Base-by-base conservation (phyloP, 2,888 invertebrate genomes). In the Tipula helvola region DNA sequence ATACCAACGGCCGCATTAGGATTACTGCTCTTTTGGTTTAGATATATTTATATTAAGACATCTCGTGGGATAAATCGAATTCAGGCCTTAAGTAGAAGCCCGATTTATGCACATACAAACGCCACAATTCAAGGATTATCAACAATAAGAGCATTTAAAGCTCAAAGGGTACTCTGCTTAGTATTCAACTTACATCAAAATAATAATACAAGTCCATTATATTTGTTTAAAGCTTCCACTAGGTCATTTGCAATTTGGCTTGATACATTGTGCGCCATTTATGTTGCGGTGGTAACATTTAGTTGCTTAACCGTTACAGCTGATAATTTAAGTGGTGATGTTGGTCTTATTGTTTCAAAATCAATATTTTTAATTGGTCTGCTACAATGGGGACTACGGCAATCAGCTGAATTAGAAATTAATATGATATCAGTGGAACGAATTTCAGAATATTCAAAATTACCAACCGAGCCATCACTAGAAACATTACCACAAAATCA, bases 221-320 rank as follows among this genome's bases (percentile, higher is more conserved):
- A 93, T 90, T 92, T 97, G 87, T 97, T 97, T 90, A 94, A 99
- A 52, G 95, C 96, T 0, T 95, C 97, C 36, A 96, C 97, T 0
- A 94, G 98, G 87, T 98, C 98, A 89, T 97, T 99, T 90, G 98
- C 98, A 0, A 95, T 98, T 89, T 97, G 97, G 94, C 92, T 99
- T 89, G 99, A 99, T 90, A 92, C 97, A 87, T 93, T 98, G 86
- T 98, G 98, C 89, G 94, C 97, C 0, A 88, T 96, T 1, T 99
- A 98, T 91, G 96, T 99, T 88, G 94, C 94, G 0, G 91, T 96
- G 71, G 98, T 98, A 0, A 96, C 97, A 0, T 93, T 97, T 89
- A 96, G 96, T 89, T 97, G 97, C 90, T 93, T 98, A 41, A 90
- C 96, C 16, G 41, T 39, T 1, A 39, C 84, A 7, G 16, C 16